A percentile compares a stretch with the other conserved stretches of the same genome.
phyloP scores from a whole-genome alignment of 53 echinoderm and acorn worm genomes.

The Crossaster papposus region DNA sequence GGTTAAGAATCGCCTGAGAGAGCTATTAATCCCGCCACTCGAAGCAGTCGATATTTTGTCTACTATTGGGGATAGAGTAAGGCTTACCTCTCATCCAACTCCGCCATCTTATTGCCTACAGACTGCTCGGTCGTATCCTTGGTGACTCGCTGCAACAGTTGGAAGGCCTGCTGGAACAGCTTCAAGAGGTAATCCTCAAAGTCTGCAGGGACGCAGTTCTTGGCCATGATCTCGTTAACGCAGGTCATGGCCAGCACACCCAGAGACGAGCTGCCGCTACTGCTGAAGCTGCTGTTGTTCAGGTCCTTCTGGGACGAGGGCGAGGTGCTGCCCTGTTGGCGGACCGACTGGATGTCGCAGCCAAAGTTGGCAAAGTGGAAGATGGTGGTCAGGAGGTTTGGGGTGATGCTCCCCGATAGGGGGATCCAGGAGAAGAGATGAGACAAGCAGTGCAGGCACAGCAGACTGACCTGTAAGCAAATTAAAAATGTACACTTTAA shows the following conservation, averaged over 20 bases:
- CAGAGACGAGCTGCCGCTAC: conserved; percentile 90
- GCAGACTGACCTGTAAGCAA: conserved; percentile 60
- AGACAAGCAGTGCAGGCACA: conserved; percentile 87
- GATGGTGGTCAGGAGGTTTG: conserved; percentile 87
- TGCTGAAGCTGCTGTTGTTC: conserved; percentile 87
- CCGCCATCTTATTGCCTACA: conserved; percentile 87
- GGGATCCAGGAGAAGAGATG: conserved; percentile 99
- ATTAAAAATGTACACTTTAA: no score
- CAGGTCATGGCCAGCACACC: conserved; percentile 99
- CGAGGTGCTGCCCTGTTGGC: conserved; percentile 12
- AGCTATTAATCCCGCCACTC: background rate
- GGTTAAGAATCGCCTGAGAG: no score
- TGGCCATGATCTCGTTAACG: conserved; percentile 97
- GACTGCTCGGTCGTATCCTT: conserved; percentile 96
- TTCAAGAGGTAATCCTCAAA: conserved; percentile 94
- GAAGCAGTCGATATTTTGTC: background rate
- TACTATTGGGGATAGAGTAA: background rate
- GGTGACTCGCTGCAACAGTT: conserved; percentile 92
- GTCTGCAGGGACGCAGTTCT: conserved; percentile 94
- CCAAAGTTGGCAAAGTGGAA: conserved; percentile 99
- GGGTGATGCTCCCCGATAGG: conserved; percentile 82
- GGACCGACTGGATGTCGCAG: conserved; percentile 93
- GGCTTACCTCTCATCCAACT: conserved; percentile 85
- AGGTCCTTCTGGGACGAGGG: conserved; percentile 55
- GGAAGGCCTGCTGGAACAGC: conserved; percentile 99